A percentile compares a stretch with the other conserved stretches of the same genome.
Evolutionary conservation across 2,888 invertebrate genomes (phyloP).

Genomic region (Apocheima hispidaria): DNA sequence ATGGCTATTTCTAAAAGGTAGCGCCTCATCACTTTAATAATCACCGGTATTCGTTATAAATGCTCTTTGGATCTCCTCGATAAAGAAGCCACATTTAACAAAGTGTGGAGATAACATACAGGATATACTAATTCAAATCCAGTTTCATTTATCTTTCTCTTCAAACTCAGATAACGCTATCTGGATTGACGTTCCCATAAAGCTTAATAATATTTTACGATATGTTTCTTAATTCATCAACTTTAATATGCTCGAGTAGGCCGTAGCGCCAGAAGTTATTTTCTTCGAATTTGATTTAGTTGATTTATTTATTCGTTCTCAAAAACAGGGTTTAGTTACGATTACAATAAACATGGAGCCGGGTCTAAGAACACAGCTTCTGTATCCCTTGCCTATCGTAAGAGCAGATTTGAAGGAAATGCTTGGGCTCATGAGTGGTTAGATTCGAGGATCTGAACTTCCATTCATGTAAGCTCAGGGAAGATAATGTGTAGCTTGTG

Average conservation of each 20-base stretch:
- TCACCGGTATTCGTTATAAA: conserved; percentile 66
- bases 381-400: no score
- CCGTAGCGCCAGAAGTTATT: conserved; percentile 8
- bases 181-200: conserved; percentile 57
- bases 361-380: no score
- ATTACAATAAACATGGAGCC: no score
- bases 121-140: conserved; percentile 75
- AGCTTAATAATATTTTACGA: conserved; percentile 53
- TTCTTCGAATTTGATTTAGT: not conserved
- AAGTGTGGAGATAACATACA: conserved; percentile 68
- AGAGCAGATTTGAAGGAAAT: no score
- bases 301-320: not conserved
- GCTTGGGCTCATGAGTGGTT: no score
- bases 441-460: no score
- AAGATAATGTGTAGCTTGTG: no score
- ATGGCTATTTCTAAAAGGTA: conserved; percentile 72
- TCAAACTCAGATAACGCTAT: conserved; percentile 67
- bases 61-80: conserved; percentile 68
- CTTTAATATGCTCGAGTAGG: conserved; percentile 21
- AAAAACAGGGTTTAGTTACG: not conserved
- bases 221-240: conserved; percentile 48
- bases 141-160: conserved; percentile 66
- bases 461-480: no score
- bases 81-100: conserved; percentile 71
- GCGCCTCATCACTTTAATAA: conserved; percentile 57